phyloP scores from a whole-genome alignment of 2,797 vertebrate genomes.

The Mallotus villosus region DNA sequence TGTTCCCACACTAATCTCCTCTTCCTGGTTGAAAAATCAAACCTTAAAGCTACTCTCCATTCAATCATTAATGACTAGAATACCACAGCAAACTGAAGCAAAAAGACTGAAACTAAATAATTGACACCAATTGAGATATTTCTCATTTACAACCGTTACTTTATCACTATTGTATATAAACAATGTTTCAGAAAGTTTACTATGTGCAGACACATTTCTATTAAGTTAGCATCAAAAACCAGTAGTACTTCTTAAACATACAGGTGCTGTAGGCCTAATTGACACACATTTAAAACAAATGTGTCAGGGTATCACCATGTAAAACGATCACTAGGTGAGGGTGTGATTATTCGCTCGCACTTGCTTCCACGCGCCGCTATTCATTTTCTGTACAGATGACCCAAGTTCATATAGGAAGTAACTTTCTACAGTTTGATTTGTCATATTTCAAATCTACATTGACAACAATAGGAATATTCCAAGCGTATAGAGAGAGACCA shows the following conservation, averaged over 20 bases:
- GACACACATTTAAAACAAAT: neutral
- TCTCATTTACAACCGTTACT: neutral
- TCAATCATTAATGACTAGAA: neutral
- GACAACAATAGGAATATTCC: neutral
- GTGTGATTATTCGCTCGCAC: neutral
- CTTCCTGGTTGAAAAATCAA: neutral
- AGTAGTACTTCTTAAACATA: neutral
- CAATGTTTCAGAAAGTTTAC: neutral
- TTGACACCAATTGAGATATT: neutral
- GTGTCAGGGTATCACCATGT: neutral
- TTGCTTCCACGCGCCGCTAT: neutral
- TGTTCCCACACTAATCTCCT: conserved; percentile 29
- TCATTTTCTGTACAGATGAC: neutral
- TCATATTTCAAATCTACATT: neutral
- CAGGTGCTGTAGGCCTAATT: too few relatives aligned
- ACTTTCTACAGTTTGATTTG: neutral
- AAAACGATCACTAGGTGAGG: neutral
- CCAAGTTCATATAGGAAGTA: neutral
- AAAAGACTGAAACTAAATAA: neutral
- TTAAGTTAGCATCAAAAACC: neutral
- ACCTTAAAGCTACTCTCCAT: neutral
- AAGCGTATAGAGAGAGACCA: neutral
- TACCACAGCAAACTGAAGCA: neutral
- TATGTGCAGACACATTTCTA: neutral
- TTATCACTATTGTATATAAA: neutral